phyloP scores from a whole-genome alignment of 1,140 invertebrate species.

The Arion vulgaris region DNA sequence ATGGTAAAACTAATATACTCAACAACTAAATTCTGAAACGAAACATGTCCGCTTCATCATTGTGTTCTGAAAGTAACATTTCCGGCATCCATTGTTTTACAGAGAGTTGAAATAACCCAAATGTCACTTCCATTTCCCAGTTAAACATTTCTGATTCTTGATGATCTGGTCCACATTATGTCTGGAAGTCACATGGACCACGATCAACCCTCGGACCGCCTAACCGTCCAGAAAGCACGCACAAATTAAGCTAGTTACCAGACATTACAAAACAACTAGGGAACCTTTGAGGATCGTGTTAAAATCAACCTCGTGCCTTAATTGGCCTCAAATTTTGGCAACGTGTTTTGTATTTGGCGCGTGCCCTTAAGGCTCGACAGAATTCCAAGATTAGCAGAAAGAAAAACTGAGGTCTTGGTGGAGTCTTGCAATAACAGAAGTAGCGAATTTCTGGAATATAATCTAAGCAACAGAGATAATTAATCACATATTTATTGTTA shows the following conservation, averaged over 20 bases:
- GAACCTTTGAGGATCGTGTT: background rate
- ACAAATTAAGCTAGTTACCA: conserved; percentile 12
- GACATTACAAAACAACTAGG: background rate
- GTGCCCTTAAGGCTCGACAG: background rate
- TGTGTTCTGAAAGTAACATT: too few species aligned
- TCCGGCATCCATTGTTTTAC: too few species aligned
- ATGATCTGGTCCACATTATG: background rate
- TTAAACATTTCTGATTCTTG: background rate
- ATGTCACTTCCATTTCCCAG: background rate
- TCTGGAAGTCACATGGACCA: background rate
- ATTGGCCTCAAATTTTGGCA: background rate
- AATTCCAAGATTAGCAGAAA: background rate
- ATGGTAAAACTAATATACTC: too few species aligned
- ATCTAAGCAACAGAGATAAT: too few species aligned
- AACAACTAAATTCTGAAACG: too few species aligned
- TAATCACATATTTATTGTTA: too few species aligned
- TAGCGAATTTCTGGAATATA: too few species aligned
- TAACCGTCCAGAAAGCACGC: background rate
- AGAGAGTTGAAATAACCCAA: background rate
- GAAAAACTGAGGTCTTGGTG: background rate
- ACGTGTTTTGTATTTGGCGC: background rate
- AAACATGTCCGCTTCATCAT: too few species aligned
- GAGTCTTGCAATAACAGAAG: background rate
- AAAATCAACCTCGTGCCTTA: background rate
- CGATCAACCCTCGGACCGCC: conserved; percentile 2